These are phyloP conservation scores for Cryptophagus acutangulus DNA, from an alignment of 2,888 invertebrate genomes.

Conservation along the genomic window DNA sequence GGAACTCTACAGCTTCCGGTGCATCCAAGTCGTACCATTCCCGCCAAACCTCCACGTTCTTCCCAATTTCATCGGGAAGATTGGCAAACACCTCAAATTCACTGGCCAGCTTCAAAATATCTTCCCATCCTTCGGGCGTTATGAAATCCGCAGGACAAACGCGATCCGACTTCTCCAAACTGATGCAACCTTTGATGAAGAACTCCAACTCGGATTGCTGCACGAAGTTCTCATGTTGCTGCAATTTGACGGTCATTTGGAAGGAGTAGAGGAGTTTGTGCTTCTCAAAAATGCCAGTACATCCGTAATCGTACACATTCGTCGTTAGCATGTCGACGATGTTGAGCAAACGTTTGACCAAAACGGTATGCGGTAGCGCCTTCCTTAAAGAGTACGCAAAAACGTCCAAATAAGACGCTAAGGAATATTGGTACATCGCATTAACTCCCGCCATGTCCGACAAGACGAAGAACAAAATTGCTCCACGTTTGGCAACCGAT, in stretches of 20 bases:
- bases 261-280: constrained; percentile 89
- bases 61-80: constrained; percentile 60
- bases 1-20: constrained; percentile 69
- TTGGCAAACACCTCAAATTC: constrained; percentile 65
- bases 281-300: constrained; percentile 86
- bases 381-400: constrained; percentile 77
- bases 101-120: constrained; percentile 65
- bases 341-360: constrained; percentile 68
- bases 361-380: constrained; percentile 75
- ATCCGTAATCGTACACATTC: constrained; percentile 87
- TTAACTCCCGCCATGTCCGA: constrained; percentile 86
- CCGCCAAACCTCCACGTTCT: constrained; percentile 30
- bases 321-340: constrained; percentile 81
- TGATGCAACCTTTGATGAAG: constrained; percentile 76
- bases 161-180: constrained; percentile 66
- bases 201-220: constrained; percentile 75
- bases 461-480: constrained; percentile 84
- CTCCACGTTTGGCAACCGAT: constrained; percentile 79
- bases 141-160: constrained; percentile 71
- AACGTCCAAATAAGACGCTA: constrained; percentile 79
- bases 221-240: constrained; percentile 63
- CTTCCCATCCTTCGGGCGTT: constrained; percentile 74
- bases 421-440: constrained; percentile 88
- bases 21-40: constrained; percentile 83
- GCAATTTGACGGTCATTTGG: constrained; percentile 81